Percentiles rank a stretch among this genome's conserved stretches.
Conservation (phyloP, 2,797 vertebrate genomes). For the Moxostoma hubbsi region DNA sequence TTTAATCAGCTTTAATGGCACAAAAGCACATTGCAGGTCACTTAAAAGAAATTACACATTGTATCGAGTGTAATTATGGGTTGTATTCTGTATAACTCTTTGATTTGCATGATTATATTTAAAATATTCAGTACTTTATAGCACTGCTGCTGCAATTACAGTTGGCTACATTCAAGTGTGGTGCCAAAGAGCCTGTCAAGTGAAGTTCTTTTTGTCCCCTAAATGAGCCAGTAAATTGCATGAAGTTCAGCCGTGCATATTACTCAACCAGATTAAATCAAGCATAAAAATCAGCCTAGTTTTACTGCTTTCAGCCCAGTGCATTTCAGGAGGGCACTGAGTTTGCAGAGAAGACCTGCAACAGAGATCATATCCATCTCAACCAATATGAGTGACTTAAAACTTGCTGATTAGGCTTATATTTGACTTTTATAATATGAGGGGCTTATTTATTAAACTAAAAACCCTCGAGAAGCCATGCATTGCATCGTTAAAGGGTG, state of each 20-base stretch:
- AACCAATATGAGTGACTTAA: background rate
- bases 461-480: too few species aligned
- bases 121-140: conserved; percentile 28
- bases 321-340: conserved; percentile 20
- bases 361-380: background rate
- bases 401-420: background rate
- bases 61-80: conserved; percentile 21
- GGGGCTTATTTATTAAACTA: too few species aligned
- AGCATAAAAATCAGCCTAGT: conserved; percentile 47
- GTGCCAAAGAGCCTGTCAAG: conserved; percentile 38
- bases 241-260: conserved; percentile 50
- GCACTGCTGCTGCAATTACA: background rate
- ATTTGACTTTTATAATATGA: background rate
- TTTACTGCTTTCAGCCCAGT: conserved; percentile 39
- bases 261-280: conserved; percentile 59
- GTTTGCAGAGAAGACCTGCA: conserved; percentile 29
- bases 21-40: conserved; percentile 10
- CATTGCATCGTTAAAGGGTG: too few species aligned
- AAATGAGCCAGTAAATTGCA: conserved; percentile 51
- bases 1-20: background rate
- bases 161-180: background rate
- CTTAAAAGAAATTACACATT: conserved; percentile 16
- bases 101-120: conserved; percentile 41
- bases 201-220: background rate
- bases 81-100: conserved; percentile 41